Conservation (phyloP, 2,888 invertebrate species). For the Melanotus villosus region DNA sequence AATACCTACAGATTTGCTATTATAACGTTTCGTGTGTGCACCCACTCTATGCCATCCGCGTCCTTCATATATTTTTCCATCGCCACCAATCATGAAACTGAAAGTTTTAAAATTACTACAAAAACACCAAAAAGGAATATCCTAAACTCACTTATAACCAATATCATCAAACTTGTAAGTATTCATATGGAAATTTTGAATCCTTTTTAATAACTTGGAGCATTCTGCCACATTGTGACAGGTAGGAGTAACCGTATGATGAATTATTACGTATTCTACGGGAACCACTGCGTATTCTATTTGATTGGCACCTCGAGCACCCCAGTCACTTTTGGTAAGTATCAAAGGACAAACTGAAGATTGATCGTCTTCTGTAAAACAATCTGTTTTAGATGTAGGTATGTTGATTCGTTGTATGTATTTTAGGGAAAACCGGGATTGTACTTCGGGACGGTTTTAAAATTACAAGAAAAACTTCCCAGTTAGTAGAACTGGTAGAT, state of each 20-base stretch:
- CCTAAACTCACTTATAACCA: constrained; percentile 75
- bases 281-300: constrained; percentile 72
- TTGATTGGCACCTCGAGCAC: constrained; percentile 68
- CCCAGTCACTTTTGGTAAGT: constrained; percentile 74
- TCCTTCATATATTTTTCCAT: constrained; percentile 75
- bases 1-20: constrained; percentile 71
- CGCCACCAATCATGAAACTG: constrained; percentile 74
- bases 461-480: too few relatives aligned
- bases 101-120: too few relatives aligned
- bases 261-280: constrained; percentile 71
- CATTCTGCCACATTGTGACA: constrained; percentile 69
- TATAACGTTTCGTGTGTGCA: constrained; percentile 72
- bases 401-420: too few relatives aligned
- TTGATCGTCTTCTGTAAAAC: constrained; percentile 4
- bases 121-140: too few relatives aligned
- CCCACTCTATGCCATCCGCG: constrained; percentile 73
- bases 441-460: too few relatives aligned
- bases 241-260: constrained; percentile 72
- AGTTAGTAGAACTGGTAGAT: too few relatives aligned
- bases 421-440: too few relatives aligned
- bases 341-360: constrained; percentile 69
- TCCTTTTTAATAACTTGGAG: constrained; percentile 63
- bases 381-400: not conserved
- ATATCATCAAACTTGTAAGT: constrained; percentile 71
- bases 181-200: constrained; percentile 72